These are phyloP conservation scores for Strix aluco DNA, from an alignment of 2,113 vertebrate species.

Conservation along the genomic window DNA sequence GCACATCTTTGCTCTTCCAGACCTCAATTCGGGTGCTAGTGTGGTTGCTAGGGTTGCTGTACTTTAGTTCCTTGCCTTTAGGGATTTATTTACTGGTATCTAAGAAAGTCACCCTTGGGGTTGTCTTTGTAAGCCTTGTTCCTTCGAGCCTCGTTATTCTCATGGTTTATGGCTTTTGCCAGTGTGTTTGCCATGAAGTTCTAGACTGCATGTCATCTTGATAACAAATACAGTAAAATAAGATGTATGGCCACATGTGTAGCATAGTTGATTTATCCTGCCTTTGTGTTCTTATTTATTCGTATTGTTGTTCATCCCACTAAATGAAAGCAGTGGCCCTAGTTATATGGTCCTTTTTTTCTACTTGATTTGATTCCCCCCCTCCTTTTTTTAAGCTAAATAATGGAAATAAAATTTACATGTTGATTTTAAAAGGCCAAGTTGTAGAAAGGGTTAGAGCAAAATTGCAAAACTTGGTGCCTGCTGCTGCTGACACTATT, in stretches of 20 bases:
- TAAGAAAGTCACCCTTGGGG: slow-evolving; percentile 88
- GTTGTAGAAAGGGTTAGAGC: background rate
- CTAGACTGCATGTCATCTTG: slow-evolving; percentile 87
- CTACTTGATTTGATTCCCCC: background rate
- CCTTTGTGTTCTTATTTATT: slow-evolving; percentile 46
- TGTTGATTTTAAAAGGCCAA: background rate
- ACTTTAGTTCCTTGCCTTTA: slow-evolving; percentile 93
- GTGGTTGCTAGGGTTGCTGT: slow-evolving; percentile 91
- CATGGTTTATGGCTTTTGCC: slow-evolving; percentile 92
- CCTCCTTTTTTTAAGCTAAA: background rate
- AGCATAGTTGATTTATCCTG: slow-evolving; percentile 36
- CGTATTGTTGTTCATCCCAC: background rate
- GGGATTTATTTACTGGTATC: slow-evolving; percentile 95
- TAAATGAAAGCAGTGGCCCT: background rate
- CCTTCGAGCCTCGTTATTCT: slow-evolving; percentile 90
- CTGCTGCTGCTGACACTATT: background rate
- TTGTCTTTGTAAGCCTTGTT: slow-evolving; percentile 93
- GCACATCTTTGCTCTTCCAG: slow-evolving; percentile 87
- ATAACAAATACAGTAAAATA: background rate
- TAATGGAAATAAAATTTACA: background rate
- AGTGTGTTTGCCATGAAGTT: slow-evolving; percentile 91
- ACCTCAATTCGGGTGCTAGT: slow-evolving; percentile 86
- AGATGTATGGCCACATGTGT: slow-evolving; percentile 13
- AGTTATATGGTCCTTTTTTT: background rate
- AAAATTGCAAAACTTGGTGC: background rate